Percentiles rank a stretch among this genome's conserved stretches.
Evolutionary conservation across 92 coral and sea anemone species (phyloP).

Genomic region (Parazoanthus darwini): DNA sequence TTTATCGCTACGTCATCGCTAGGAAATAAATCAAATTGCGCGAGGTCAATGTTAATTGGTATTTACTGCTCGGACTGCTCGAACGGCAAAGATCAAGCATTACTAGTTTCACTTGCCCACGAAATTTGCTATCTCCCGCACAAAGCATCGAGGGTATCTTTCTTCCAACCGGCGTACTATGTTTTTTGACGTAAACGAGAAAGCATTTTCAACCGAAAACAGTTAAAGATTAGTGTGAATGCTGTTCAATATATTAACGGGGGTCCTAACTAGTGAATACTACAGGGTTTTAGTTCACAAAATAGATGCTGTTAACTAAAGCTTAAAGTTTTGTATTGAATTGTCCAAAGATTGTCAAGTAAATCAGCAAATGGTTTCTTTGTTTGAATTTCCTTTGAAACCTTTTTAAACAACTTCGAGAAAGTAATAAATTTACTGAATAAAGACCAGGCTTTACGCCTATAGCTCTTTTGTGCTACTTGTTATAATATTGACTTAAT

Average conservation of each 20-base stretch:
- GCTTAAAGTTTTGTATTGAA: neutral
- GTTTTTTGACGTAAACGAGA: neutral
- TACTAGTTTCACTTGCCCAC: neutral
- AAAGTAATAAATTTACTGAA: neutral
- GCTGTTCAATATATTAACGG: neutral
- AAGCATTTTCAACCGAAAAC: conserved; percentile 3
- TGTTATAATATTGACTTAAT: neutral
- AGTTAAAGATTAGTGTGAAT: neutral
- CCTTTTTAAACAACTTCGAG: no score
- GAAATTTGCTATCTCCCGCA: neutral
- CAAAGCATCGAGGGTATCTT: neutral
- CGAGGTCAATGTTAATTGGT: neutral
- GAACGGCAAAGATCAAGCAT: neutral
- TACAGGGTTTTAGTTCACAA: neutral
- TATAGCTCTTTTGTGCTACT: neutral
- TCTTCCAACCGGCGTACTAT: neutral
- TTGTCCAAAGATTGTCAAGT: neutral
- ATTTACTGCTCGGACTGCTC: neutral
- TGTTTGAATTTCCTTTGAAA: neutral
- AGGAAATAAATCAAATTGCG: conserved; percentile 13
- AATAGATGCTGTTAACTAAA: neutral
- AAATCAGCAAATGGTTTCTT: neutral
- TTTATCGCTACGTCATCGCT: neutral
- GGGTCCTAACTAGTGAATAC: conserved; percentile 7
- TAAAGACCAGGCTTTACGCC: neutral